These are phyloP conservation scores for Scomber scombrus DNA, from an alignment of 2,113 vertebrate genomes.

Conservation along the genomic window DNA sequence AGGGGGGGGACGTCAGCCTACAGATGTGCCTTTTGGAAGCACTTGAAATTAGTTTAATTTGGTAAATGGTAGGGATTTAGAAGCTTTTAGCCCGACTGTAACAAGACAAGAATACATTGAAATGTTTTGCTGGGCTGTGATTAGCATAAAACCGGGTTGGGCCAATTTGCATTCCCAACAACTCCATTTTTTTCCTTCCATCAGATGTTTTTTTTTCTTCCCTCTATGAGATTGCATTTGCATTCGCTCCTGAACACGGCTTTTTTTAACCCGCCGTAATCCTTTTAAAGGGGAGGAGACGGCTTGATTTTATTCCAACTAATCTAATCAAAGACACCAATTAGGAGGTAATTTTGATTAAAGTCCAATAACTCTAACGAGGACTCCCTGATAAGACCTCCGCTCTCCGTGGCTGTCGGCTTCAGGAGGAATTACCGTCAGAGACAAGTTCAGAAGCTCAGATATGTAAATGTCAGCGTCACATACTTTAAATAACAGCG, in stretches of 20 bases:
- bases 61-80: slow-evolving; percentile 99
- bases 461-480: slow-evolving; percentile 44
- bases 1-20: slow-evolving; percentile 93
- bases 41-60: slow-evolving; percentile 99
- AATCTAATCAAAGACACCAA: slow-evolving; percentile 82
- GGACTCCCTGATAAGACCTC: slow-evolving; percentile 58
- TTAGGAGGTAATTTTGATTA: slow-evolving; percentile 80
- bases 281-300: slow-evolving; percentile 69
- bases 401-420: slow-evolving; percentile 30
- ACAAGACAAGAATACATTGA: slow-evolving; percentile 98
- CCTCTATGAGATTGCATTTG: slow-evolving; percentile 75
- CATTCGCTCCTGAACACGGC: slow-evolving; percentile 69
- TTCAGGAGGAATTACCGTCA: slow-evolving; percentile 24
- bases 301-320: slow-evolving; percentile 77
- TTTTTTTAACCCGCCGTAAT: slow-evolving; percentile 74
- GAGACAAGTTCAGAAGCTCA: slow-evolving; percentile 48
- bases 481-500: slow-evolving; percentile 1
- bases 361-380: slow-evolving; percentile 76
- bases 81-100: slow-evolving; percentile 93
- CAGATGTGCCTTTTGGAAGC: slow-evolving; percentile 98
- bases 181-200: slow-evolving; percentile 69
- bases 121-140: slow-evolving; percentile 90
- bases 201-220: slow-evolving; percentile 50
- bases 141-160: slow-evolving; percentile 93
- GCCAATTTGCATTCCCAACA: slow-evolving; percentile 91